These are phyloP conservation scores for Nothoprocta pentlandii DNA, from an alignment of 2,113 vertebrate species.

Conservation along the genomic window DNA sequence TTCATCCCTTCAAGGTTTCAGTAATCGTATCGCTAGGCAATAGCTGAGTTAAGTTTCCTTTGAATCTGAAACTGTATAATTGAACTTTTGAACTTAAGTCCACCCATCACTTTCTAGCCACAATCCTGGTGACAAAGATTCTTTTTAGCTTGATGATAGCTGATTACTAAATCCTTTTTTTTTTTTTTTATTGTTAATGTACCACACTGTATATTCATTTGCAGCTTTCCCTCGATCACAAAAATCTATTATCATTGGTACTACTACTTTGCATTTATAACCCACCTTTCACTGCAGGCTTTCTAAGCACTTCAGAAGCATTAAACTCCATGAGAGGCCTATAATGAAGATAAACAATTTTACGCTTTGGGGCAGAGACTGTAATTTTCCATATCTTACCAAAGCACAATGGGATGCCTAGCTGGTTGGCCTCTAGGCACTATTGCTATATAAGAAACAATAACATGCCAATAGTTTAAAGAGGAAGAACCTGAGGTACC, in stretches of 20 bases:
- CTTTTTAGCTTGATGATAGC: slow-evolving; percentile 51
- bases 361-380: not conserved
- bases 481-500: not conserved
- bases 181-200: slow-evolving; percentile 32
- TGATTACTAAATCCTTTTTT: slow-evolving; percentile 37
- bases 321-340: slow-evolving; percentile 45
- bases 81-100: slow-evolving; percentile 64
- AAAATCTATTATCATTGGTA: slow-evolving; percentile 41
- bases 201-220: not conserved
- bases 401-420: not conserved
- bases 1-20: slow-evolving; percentile 65
- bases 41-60: slow-evolving; percentile 69
- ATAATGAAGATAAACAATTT: slow-evolving; percentile 56
- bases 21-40: slow-evolving; percentile 49
- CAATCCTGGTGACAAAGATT: slow-evolving; percentile 15
- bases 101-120: slow-evolving; percentile 40
- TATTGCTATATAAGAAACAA: not conserved
- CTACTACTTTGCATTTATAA: slow-evolving; percentile 54
- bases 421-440: not conserved
- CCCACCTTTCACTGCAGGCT: slow-evolving; percentile 51
- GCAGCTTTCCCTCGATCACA: slow-evolving; percentile 6
- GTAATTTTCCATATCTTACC: slow-evolving; percentile 33
- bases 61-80: slow-evolving; percentile 71
- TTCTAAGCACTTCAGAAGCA: slow-evolving; percentile 62
- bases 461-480: not conserved